Conservation (phyloP, 2,113 vertebrate genomes). For the Pipra filicauda region DNA sequence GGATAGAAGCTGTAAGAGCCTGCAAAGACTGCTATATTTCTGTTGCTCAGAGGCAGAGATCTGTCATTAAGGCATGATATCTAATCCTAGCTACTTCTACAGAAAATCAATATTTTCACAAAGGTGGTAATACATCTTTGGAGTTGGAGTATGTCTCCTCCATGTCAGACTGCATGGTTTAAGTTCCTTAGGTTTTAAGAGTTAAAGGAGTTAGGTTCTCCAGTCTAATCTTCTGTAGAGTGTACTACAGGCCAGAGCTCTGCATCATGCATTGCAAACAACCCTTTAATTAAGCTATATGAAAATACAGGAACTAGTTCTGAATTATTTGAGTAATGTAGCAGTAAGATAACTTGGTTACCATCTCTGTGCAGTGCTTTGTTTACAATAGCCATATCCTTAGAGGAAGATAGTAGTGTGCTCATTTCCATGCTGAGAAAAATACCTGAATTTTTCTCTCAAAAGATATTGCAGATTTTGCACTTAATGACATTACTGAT, state of each 20-base stretch:
- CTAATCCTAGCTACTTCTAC: neutral
- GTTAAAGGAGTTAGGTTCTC: neutral
- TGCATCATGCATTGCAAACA: neutral
- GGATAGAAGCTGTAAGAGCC: neutral
- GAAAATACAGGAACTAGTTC: neutral
- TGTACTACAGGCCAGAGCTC: neutral
- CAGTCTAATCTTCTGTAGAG: neutral
- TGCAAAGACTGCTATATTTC: neutral
- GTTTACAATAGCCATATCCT: neutral
- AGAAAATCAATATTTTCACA: neutral
- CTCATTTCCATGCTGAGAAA: neutral
- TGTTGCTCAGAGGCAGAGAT: neutral
- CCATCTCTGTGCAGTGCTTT: neutral
- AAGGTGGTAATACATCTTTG: neutral
- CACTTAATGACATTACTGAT: neutral
- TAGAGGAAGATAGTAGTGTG: neutral
- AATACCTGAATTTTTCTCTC: neutral
- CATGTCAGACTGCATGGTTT: neutral
- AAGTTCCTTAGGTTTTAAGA: neutral
- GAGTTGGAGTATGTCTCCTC: neutral
- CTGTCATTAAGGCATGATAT: neutral
- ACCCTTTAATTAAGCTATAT: neutral
- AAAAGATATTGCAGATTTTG: neutral
- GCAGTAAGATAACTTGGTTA: neutral
- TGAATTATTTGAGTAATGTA: neutral